Evolutionary conservation across 1,140 invertebrate genomes (phyloP).

Genomic region (Drosophila punjabiensis): DNA sequence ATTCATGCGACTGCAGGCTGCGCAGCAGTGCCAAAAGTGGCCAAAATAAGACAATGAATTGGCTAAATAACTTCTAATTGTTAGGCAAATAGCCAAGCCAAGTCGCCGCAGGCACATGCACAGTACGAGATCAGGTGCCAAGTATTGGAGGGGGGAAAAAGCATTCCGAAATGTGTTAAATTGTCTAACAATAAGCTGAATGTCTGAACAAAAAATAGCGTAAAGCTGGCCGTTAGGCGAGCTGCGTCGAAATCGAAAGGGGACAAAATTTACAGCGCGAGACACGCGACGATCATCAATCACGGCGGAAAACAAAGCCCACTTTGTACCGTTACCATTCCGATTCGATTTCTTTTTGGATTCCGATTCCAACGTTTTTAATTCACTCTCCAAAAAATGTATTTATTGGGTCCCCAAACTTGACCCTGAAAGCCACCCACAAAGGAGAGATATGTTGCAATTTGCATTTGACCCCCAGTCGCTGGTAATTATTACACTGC

Average conservation of each 20-base stretch:
- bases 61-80: conserved; percentile 81
- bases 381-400: conserved; percentile 24
- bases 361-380: neutral
- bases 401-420: conserved; percentile 59
- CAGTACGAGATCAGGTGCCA: conserved; percentile 31
- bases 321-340: conserved; percentile 46
- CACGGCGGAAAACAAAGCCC: conserved; percentile 36
- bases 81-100: conserved; percentile 70
- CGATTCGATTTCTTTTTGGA: neutral
- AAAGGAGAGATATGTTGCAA: conserved; percentile 67
- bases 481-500: conserved; percentile 67
- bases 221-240: conserved; percentile 42
- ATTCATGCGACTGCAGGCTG: conserved; percentile 67
- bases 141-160: conserved; percentile 23
- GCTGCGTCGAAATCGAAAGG: conserved; percentile 74
- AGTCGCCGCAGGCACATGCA: conserved; percentile 18
- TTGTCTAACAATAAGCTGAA: conserved; percentile 62
- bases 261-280: conserved; percentile 65
- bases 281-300: conserved; percentile 78
- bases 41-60: conserved; percentile 71
- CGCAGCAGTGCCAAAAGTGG: conserved; percentile 49
- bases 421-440: conserved; percentile 75
- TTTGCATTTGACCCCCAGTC: conserved; percentile 74
- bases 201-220: conserved; percentile 51
- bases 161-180: conserved; percentile 72